Base-by-base conservation (phyloP, 2,888 invertebrate species). In the Heliconius ismenius region DNA sequence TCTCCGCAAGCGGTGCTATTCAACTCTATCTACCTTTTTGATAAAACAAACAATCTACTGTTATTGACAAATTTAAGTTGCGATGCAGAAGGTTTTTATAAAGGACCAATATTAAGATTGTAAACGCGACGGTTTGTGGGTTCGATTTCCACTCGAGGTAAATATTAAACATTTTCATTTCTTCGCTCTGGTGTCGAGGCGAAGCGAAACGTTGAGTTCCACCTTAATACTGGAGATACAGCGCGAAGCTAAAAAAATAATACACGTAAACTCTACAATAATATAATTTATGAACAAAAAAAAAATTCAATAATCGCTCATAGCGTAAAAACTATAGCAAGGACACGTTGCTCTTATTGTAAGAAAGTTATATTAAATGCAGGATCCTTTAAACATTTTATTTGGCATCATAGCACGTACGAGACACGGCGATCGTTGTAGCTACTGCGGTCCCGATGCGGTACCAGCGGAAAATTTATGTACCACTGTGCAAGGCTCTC, bases 391-490 rank as follows among this genome's bases (percentile, higher is more conserved):
- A 75, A 77, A 78, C 86, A 86, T 89, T 90, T 92, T 92, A 91
- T 90, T 90, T 89, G 88, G 88, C 88, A 89, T 85, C 85, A 87
- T 87, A 90, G 90, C 91, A 90, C 88, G 90, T 90, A 88, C 88
- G 87, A 84, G 85, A 85, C 84, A 86, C 86, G 86, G 86, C 85
- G 87, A 86, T 88, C 87, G 88, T 86, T 86, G 84, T 85, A 86
- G 87, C 89, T 90, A 91, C 91, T 93, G 92, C 92, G 91, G 92
- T 89, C 89, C 87, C 92, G 88, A 90, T 92, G 93, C 92, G 93
- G 92, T 89, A 92, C 88, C 86, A 83, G 82, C 90, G 86, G 88
- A 89, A 91, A 92, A 93, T 93, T 92, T 93, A 93, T 93, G 89
- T 91, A 91, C 90, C 90, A 90, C 89, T 87, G 89, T 90, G 90